These are phyloP conservation scores for Trissonchulus latispiculum DNA, from an alignment of 2,888 invertebrate species.

Conservation along the genomic window DNA sequence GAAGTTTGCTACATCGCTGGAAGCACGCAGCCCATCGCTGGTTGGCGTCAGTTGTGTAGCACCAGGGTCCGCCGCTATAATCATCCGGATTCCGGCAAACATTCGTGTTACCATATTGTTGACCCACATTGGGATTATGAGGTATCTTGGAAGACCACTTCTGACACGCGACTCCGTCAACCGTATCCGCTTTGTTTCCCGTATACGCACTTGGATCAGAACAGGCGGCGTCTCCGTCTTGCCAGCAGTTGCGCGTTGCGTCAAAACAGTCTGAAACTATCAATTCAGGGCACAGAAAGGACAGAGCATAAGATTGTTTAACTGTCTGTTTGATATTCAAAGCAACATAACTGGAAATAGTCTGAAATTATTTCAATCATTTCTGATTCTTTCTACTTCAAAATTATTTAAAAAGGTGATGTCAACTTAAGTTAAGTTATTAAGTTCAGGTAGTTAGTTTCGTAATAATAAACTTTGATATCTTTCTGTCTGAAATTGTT, in stretches of 20 bases:
- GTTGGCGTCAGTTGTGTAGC: background rate
- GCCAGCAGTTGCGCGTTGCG: background rate
- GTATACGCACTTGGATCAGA: background rate
- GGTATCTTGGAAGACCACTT: background rate
- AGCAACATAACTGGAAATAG: no score
- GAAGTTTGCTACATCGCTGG: no score
- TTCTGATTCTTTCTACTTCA: no score
- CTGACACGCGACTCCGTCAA: background rate
- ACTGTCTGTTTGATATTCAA: no score
- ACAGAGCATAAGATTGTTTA: background rate
- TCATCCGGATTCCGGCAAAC: background rate
- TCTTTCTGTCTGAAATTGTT: no score
- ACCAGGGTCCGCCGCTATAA: background rate
- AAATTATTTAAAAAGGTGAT: no score
- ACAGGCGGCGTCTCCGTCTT: background rate
- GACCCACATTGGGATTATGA: background rate
- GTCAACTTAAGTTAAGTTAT: no score
- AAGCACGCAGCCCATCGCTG: background rate
- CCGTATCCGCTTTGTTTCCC: background rate
- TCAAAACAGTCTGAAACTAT: background rate
- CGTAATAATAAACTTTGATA: no score
- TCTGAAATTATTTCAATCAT: no score
- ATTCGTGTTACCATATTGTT: background rate
- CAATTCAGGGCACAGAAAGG: background rate
- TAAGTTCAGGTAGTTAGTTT: no score